A percentile compares a stretch with the other conserved stretches of the same genome.
Evolutionary conservation across 2,888 invertebrate species (phyloP).

Genomic region (Apeira syringaria): DNA sequence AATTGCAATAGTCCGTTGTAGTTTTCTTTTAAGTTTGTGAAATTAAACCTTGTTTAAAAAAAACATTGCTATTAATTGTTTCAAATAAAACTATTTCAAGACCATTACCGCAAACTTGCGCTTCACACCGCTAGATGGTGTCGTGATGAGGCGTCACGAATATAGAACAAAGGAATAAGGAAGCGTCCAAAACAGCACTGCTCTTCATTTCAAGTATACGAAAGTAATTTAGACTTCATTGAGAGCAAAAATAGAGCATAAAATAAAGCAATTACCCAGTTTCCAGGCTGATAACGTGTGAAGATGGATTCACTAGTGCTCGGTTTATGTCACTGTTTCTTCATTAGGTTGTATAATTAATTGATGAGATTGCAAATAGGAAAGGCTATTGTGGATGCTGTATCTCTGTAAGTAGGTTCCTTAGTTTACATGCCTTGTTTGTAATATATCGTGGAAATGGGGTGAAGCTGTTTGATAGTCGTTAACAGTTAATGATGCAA

Average conservation of each 20-base stretch:
- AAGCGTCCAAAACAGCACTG: constrained; percentile 36
- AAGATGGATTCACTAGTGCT: constrained; percentile 39
- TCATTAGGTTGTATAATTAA: constrained; percentile 41
- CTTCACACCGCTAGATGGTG: constrained; percentile 41
- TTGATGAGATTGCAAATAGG: constrained; percentile 36
- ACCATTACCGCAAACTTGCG: constrained; percentile 33
- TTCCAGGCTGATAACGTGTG: constrained; percentile 37
- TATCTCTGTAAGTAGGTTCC: constrained; percentile 7
- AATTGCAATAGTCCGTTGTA: no score
- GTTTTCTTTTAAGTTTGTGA: no score
- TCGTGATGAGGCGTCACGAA: constrained; percentile 58
- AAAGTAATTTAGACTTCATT: constrained; percentile 20
- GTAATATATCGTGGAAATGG: constrained; percentile 18
- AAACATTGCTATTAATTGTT: no score
- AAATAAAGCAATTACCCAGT: constrained; percentile 4
- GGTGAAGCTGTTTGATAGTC: constrained; percentile 10
- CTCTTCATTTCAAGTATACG: constrained; percentile 19
- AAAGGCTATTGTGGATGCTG: constrained; percentile 28
- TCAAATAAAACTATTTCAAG: no score
- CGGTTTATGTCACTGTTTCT: constrained; percentile 39
- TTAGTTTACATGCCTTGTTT: constrained; percentile 9
- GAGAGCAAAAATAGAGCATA: constrained; percentile 14
- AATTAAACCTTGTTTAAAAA: no score
- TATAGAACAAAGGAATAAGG: constrained; percentile 57
- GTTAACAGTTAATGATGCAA: background rate